Base-by-base conservation (phyloP, 2,797 vertebrate species). In the Onychomys arenicola region DNA sequence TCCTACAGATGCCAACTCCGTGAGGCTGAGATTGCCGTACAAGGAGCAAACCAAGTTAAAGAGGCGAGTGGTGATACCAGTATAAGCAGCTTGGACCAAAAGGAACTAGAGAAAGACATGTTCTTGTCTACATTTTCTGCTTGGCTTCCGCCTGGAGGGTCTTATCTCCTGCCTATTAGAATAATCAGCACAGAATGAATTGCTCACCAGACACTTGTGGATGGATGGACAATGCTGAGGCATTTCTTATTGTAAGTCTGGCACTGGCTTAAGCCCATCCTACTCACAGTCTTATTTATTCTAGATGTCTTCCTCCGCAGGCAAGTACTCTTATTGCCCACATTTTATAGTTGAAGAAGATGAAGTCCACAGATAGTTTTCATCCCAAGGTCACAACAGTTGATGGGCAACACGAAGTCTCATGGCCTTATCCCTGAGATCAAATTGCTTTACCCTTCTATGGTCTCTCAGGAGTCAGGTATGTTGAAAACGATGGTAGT, bases 261-360 rank as follows among this genome's bases (percentile, higher is more conserved):
- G 23, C 34, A 52, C 55, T 71, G 63, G 37, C 21, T 23, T 69
- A 67, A 76, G 37, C 11, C 59, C n/a, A 14, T 34, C 57, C 6
- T 55, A 2, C 4, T 32, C 32, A 61, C 40, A 43, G 34, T 40
- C 46, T 69, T n/a, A 92, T 34, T 52, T 59, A 43, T 80, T 78
- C 34, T 69, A 52, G 34, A 91, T 3, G 46, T 57, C 32, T 25
- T 65, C 34, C 29, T 55, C 23, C 11, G 5, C 25, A 52, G 29
- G 73, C 17, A 83, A 40, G 25, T 43, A n/a, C 46, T 25, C 4
- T 86, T 52, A 92, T 16, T 55, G 49, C 23, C 49, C 43, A 32
- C 14, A 40, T 63, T 88, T 93, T 69, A 71, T 2, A 86, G 9
- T 4, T 89, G 75, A 91, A 75, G 85, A 95, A 84, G 82, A 93